phyloP scores from a whole-genome alignment of 2,888 invertebrate species.

The Apodemia hepburni region DNA sequence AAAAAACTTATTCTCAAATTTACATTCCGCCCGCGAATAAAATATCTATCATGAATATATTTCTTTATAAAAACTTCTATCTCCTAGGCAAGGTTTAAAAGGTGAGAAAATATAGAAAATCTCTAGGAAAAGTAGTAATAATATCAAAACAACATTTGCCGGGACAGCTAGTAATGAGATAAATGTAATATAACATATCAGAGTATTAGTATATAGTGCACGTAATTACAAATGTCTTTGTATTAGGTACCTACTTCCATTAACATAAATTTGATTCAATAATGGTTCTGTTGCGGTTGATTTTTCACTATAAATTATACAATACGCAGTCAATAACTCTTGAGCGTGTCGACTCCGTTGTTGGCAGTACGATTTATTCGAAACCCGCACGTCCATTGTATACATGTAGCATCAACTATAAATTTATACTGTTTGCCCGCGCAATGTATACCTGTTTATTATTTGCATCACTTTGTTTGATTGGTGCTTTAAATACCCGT shows the following conservation, averaged over 20 bases:
- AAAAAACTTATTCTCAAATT: too few relatives aligned
- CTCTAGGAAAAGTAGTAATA: too few relatives aligned
- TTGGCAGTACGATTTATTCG: conserved; percentile 57
- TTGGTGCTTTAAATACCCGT: not conserved
- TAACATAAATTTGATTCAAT: conserved; percentile 16
- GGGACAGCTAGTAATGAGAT: too few relatives aligned
- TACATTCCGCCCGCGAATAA: too few relatives aligned
- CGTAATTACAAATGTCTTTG: not conserved
- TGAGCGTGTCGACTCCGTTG: conserved; percentile 49
- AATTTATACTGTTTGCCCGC: conserved; percentile 40
- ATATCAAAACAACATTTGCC: too few relatives aligned
- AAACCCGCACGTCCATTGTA: conserved; percentile 53
- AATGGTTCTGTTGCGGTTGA: conserved; percentile 21
- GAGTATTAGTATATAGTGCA: not conserved
- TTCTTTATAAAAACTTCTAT: too few relatives aligned
- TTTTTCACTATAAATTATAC: conserved; percentile 39
- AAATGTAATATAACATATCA: too few relatives aligned
- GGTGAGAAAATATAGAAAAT: too few relatives aligned
- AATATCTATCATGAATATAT: too few relatives aligned
- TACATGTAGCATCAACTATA: conserved; percentile 39
- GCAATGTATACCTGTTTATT: conserved; percentile 45
- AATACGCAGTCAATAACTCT: conserved; percentile 53
- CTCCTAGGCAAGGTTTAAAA: too few relatives aligned
- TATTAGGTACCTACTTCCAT: not conserved
- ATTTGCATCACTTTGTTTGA: conserved; percentile 37